A percentile compares a stretch with the other conserved stretches of the same genome.
Evolutionary conservation across 2,113 vertebrate species (phyloP).

Genomic region (Heteronetta atricapilla): DNA sequence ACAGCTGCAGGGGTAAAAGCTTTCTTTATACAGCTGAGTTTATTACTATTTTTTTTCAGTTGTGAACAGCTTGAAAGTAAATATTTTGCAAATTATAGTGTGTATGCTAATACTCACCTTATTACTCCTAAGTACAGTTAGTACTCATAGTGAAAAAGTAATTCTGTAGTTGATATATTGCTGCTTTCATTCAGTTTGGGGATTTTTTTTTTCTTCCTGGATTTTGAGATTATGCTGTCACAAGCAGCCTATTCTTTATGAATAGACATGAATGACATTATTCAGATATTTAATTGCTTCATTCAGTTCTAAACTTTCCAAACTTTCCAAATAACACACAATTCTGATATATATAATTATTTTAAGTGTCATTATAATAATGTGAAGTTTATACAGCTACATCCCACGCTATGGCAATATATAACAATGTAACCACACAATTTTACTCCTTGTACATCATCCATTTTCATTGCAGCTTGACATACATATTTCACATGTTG

Average conservation of each 20-base stretch:
- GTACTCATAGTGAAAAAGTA: background rate
- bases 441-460: background rate
- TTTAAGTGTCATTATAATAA: background rate
- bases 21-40: background rate
- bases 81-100: background rate
- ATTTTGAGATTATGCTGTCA: background rate
- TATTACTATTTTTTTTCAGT: background rate
- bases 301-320: background rate
- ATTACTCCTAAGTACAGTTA: background rate
- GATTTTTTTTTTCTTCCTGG: background rate
- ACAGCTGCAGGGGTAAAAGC: background rate
- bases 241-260: background rate
- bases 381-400: background rate
- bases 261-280: background rate
- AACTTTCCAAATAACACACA: background rate
- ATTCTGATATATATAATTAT: background rate
- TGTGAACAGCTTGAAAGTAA: background rate
- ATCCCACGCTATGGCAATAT: background rate
- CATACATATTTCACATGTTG: background rate
- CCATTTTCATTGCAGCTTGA: background rate
- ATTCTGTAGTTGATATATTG: background rate
- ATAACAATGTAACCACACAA: background rate
- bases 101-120: background rate
- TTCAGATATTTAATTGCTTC: background rate
- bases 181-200: background rate